Evolutionary conservation across 2,797 vertebrate species (phyloP).

Genomic region (Cetoscarus ocellatus): DNA sequence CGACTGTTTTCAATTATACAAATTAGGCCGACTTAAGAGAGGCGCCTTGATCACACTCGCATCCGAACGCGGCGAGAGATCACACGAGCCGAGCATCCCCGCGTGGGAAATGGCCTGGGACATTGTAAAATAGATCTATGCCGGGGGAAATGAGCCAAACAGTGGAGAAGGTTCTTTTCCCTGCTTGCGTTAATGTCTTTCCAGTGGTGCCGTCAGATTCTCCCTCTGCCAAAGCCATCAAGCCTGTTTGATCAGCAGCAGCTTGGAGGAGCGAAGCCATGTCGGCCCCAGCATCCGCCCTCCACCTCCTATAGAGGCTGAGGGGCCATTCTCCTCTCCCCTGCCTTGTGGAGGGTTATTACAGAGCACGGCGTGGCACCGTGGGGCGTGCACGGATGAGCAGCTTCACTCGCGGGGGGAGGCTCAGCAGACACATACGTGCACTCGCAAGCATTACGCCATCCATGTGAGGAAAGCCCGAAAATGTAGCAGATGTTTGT

Average conservation of each 20-base stretch:
- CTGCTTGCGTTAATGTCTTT: conserved; percentile 66
- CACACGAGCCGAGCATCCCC: conserved; percentile 49
- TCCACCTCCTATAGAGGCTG: conserved; percentile 28
- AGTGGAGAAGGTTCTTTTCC: conserved; percentile 59
- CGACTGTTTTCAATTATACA: conserved; percentile 75
- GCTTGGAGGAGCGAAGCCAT: conserved; percentile 62
- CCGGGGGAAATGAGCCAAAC: conserved; percentile 73
- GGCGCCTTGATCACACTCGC: conserved; percentile 48
- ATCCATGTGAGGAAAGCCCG: conserved; percentile 51
- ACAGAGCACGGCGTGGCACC: conserved; percentile 35
- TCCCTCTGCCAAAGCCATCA: conserved; percentile 59
- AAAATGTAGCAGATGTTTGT: conserved; percentile 74
- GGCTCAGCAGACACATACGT: conserved; percentile 42
- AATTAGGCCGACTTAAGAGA: conserved; percentile 61
- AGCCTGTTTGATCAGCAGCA: conserved; percentile 58
- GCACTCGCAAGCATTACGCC: conserved; percentile 51
- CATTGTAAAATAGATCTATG: conserved; percentile 74
- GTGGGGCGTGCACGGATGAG: conserved; percentile 46
- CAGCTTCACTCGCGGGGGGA: conserved; percentile 40
- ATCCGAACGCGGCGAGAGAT: conserved; percentile 50
- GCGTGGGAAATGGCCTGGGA: conserved; percentile 71
- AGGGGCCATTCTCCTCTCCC: conserved; percentile 43
- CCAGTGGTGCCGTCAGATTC: conserved; percentile 46
- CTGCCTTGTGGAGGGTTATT: conserved; percentile 51
- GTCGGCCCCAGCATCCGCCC: conserved; percentile 27